These are phyloP conservation scores for Xestia c-nigrum DNA, from an alignment of 2,888 invertebrate genomes.

Conservation along the genomic window DNA sequence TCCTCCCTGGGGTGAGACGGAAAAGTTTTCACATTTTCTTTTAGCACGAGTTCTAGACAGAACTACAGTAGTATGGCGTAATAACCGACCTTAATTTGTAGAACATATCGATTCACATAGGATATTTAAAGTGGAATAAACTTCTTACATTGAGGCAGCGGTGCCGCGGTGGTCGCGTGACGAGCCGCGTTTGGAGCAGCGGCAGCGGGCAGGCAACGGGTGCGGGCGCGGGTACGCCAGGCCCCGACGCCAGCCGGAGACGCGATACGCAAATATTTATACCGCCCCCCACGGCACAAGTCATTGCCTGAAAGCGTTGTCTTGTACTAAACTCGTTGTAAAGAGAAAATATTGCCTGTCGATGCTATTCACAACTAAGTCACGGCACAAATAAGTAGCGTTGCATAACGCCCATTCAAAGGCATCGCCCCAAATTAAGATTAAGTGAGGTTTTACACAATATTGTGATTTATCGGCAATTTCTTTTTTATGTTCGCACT, in stretches of 20 bases:
- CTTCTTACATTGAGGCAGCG: slow-evolving; percentile 77
- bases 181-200: slow-evolving; percentile 73
- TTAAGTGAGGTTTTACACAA: slow-evolving; percentile 73
- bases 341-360: slow-evolving; percentile 85
- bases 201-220: slow-evolving; percentile 65
- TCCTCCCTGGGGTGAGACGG: slow-evolving; percentile 13
- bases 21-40: slow-evolving; percentile 41
- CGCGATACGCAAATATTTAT: slow-evolving; percentile 88
- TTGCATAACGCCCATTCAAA: slow-evolving; percentile 70
- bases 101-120: slow-evolving; percentile 77
- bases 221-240: slow-evolving; percentile 68
- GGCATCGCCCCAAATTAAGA: slow-evolving; percentile 76
- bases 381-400: slow-evolving; percentile 77
- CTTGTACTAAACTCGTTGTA: slow-evolving; percentile 82
- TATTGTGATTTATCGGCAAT: slow-evolving; percentile 70
- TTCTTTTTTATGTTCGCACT: slow-evolving; percentile 63
- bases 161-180: slow-evolving; percentile 81
- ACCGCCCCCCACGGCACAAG: slow-evolving; percentile 79
- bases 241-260: slow-evolving; percentile 67
- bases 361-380: slow-evolving; percentile 82
- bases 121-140: slow-evolving; percentile 84
- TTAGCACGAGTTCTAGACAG: slow-evolving; percentile 24
- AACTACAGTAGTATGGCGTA: slow-evolving; percentile 37
- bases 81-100: slow-evolving; percentile 73
- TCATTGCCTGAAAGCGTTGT: slow-evolving; percentile 88